Conservation (phyloP, 2,113 vertebrate genomes). For the Siniperca knerii region DNA sequence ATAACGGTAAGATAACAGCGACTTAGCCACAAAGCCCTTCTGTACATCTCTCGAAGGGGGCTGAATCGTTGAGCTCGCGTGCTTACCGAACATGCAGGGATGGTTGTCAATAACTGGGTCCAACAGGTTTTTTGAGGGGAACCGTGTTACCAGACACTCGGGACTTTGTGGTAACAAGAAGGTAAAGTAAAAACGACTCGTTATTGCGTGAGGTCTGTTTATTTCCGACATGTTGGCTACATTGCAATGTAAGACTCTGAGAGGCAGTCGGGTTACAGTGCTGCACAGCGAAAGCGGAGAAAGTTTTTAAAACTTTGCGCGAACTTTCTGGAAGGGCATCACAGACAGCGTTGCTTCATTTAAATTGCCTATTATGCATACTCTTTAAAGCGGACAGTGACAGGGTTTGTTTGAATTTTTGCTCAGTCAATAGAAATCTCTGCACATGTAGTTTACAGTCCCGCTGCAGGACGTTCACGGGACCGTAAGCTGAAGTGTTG, state of each 20-base stretch:
- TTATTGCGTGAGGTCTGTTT: background rate
- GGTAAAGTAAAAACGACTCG: background rate
- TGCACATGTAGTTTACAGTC: fast-evolving
- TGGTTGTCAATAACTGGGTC: conserved; percentile 45
- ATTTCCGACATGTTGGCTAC: background rate
- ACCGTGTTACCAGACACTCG: background rate
- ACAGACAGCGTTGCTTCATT: background rate
- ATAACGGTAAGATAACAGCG: conserved; percentile 57
- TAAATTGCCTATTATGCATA: background rate
- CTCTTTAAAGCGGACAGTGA: background rate
- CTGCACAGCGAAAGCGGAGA: background rate
- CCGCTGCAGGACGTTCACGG: background rate
- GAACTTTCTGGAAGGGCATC: conserved; percentile 36
- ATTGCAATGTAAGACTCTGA: no score
- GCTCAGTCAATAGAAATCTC: background rate
- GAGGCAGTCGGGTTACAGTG: background rate
- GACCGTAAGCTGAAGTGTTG: background rate
- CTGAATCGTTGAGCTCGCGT: background rate
- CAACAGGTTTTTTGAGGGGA: conserved; percentile 1
- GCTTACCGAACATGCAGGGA: conserved; percentile 52
- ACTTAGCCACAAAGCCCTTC: fast-evolving
- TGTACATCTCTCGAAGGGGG: background rate
- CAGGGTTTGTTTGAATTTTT: fast-evolving
- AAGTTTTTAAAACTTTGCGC: conserved; percentile 66
- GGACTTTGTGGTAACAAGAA: background rate